Base-by-base conservation (phyloP, 2,888 invertebrate species). In the Apeira syringaria region DNA sequence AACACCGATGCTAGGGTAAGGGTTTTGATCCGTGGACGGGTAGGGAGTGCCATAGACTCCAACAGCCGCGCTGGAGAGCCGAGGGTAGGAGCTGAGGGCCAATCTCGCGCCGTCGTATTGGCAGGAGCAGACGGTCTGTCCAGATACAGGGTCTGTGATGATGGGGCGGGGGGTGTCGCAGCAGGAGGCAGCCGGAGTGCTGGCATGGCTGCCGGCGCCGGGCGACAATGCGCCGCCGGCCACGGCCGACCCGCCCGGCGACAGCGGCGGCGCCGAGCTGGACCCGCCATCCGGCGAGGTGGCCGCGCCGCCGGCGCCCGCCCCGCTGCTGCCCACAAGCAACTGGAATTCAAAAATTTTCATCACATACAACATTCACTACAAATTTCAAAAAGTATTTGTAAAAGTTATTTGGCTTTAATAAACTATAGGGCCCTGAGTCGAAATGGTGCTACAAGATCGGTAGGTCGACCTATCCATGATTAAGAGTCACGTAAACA, bases 121-220 rank as follows among this genome's bases (percentile, higher is more conserved):
- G 87, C 98, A 98, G 63, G 97, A 97, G 88, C 97, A 98, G 64
- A 98, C 96, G 38, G 96, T 95, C 85, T 97, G 97, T 20, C 97
- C 97, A 53, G 97, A 96, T 47, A 97, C 95, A 5, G 97, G 97
- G 85, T 98, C 97, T 61, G 97, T 97, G 91, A 97, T 95, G 81
- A 97, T 94, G 56, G 97, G 97, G 51, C 97, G 93, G 35, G 97
- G 97, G 58, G 96, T 96, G 78, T 97, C 97, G 90, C 97, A 97
- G 87, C 97, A 97, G 37, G 93, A 91, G 40, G 90, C 83, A 48
- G 91, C 91, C 0, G 90, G 87, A 0, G 90, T 87, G 71, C 87
- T 87, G 59, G 87, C 86, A 64, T 87, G 88, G 80, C 77, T 90
- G 64, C 80, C 91, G 64, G 82, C 90, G 52, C 90, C 93, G 2